Percentiles rank a stretch among this genome's conserved stretches.
Evolutionary conservation across 2,113 vertebrate species (phyloP).

Genomic region (Chionodraco myersi): DNA sequence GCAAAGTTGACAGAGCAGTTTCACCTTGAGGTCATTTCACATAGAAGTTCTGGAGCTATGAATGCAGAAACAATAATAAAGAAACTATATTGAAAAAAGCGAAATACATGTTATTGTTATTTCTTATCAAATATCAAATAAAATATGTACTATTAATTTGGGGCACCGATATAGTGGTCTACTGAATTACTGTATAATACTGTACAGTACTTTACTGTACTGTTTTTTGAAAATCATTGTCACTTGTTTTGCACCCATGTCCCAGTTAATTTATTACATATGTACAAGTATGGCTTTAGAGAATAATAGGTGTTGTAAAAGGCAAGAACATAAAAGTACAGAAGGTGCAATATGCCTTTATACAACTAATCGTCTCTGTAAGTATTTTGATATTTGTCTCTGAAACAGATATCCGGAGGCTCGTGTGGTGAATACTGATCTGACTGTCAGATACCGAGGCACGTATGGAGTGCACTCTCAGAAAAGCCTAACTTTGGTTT

Average conservation of each 20-base stretch:
- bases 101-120: not conserved
- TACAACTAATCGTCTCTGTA: not conserved
- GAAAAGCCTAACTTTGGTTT: constrained; percentile 43
- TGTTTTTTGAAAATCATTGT: not conserved
- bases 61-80: not conserved
- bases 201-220: not conserved
- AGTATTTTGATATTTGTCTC: constrained; percentile 18
- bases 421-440: constrained; percentile 60
- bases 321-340: not conserved
- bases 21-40: not conserved
- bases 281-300: not conserved
- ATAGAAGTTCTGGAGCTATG: not conserved
- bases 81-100: not conserved
- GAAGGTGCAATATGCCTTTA: not conserved
- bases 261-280: not conserved
- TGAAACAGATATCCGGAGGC: constrained; percentile 32
- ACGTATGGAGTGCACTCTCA: constrained; percentile 25
- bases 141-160: not conserved
- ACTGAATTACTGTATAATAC: not conserved
- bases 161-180: too few species aligned
- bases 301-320: not conserved
- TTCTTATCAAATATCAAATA: not conserved
- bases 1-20: not conserved
- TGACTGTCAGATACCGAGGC: constrained; percentile 9
- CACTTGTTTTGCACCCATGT: too few species aligned